A percentile compares a stretch with the other conserved stretches of the same genome.
Evolutionary conservation across 2,797 vertebrate species (phyloP).

Genomic region (Cyprinella venusta): DNA sequence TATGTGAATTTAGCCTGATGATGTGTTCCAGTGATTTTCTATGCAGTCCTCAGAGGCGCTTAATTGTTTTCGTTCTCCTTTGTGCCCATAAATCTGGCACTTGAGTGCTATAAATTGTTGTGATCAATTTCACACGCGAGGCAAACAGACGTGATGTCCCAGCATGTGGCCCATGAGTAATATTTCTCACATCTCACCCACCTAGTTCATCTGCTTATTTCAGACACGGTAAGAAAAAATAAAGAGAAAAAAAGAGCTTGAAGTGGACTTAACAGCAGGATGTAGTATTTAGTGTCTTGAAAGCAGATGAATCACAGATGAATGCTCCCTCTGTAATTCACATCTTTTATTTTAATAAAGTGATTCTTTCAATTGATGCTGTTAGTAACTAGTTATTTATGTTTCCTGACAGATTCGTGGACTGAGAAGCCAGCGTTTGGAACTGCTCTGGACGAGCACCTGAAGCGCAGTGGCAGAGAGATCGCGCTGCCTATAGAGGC

Average conservation of each 20-base stretch:
- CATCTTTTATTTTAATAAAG: neutral
- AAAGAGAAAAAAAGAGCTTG: neutral
- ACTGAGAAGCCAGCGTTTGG: conserved; percentile 96
- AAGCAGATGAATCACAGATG: conserved; percentile 3
- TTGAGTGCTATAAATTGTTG: conserved; percentile 22
- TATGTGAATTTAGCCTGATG: neutral
- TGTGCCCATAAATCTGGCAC: conserved; percentile 31
- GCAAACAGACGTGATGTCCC: conserved; percentile 63
- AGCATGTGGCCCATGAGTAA: conserved; percentile 68
- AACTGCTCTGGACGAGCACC: conserved; percentile 91
- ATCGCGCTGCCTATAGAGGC: conserved; percentile 93
- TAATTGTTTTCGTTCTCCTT: conserved; percentile 2
- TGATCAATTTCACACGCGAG: conserved; percentile 61
- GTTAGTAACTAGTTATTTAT: neutral
- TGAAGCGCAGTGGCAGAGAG: conserved; percentile 93
- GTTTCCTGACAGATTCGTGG: conserved; percentile 86
- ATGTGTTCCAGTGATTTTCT: neutral
- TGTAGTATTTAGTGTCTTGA: conserved; percentile 16
- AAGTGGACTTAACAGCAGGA: neutral
- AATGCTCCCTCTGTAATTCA: neutral
- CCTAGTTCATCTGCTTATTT: conserved; percentile 58
- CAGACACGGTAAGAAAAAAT: neutral
- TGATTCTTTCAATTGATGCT: neutral
- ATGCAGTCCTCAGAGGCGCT: neutral
- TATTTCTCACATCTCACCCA: conserved; percentile 64